phyloP scores from a whole-genome alignment of 2,113 vertebrate species.

The Epinephelus lanceolatus region DNA sequence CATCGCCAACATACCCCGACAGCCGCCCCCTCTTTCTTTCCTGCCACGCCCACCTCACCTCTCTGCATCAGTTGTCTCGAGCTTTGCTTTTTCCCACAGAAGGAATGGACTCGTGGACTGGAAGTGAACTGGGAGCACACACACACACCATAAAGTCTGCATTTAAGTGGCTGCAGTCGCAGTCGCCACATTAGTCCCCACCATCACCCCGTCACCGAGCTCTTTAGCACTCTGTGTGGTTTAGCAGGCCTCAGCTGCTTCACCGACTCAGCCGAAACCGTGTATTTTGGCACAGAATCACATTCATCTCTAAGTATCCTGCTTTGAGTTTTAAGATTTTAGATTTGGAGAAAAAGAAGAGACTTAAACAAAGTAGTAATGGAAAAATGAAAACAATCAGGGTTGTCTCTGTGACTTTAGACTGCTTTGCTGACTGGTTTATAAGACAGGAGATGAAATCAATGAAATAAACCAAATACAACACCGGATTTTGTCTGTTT shows the following conservation, averaged over 20 bases:
- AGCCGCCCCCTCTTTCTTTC: conserved; percentile 6
- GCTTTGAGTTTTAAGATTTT: conserved; percentile 84
- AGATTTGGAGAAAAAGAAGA: conserved; percentile 72
- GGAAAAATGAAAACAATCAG: conserved; percentile 77
- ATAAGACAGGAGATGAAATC: conserved; percentile 73
- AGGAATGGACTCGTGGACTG: conserved; percentile 24
- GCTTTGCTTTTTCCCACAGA: conserved; percentile 27
- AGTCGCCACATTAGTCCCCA: conserved; percentile 33
- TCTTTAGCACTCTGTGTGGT: conserved; percentile 41
- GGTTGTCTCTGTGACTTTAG: conserved; percentile 80
- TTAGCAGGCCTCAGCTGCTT: conserved; percentile 26
- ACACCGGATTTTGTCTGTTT: conserved; percentile 31
- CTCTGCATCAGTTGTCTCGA: conserved; percentile 4
- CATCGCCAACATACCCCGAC: background rate
- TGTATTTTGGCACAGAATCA: conserved; percentile 39
- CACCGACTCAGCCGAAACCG: conserved; percentile 18
- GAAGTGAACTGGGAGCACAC: conserved; percentile 42
- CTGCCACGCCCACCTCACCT: conserved; percentile 9
- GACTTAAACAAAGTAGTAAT: conserved; percentile 59
- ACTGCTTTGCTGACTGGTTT: conserved; percentile 80
- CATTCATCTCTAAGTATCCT: conserved; percentile 62
- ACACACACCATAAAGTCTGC: conserved; percentile 1
- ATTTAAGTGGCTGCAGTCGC: conserved; percentile 8
- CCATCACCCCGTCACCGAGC: conserved; percentile 30
- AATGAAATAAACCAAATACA: conserved; percentile 86